Evolutionary conservation across 2,113 vertebrate species (phyloP), one percentile per base, ranked within the genome.

Genomic region (Ellobius talpinus): DNA sequence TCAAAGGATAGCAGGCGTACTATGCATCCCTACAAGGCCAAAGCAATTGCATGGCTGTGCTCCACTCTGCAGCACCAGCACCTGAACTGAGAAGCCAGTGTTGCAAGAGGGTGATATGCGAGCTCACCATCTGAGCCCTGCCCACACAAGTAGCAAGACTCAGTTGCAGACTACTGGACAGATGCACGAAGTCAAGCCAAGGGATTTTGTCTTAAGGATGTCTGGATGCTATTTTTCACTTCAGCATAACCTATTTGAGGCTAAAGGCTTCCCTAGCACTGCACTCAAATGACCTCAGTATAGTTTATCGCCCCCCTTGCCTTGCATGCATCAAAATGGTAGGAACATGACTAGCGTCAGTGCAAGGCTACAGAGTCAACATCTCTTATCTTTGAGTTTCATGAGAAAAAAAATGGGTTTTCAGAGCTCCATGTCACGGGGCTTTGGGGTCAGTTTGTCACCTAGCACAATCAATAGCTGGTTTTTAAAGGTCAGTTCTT

Each of bases 191-290:
- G 11, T 36, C 45, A 52, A 63, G 8, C 31, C 39, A 89, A 42
- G 87, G 61, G 24, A 39, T 76, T 91, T 45, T 76, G 63, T 88
- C 45, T 74, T 61, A 50, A 95, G 21, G 12, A 42, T 36, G 31
- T 87, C 88, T 87, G 45, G 17, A 95, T 52, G 12, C 85, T 88
- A 55, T 93, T 93, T 92, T 92, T 92, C 5, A 26, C 10, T 17
- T 24, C 14, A 47, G 4, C 3, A 24, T 84, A 61, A 94, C 3
- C 55, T 85, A 87, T 13, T 78, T 21, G 65, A n/a, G 36, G 23
- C 42, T 66, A 19, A 33, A 95, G 29, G 58, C 52, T 95, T n/a
- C 45, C 19, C 50, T 87, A 47, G 77, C 2, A 68, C 1, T 39
- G 31, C 4, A 26, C 70, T 89, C 65, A 73, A 50, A 47, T 58